Base-by-base conservation (phyloP, 2,888 invertebrate species). In the Rambutsinella grinnellia region DNA sequence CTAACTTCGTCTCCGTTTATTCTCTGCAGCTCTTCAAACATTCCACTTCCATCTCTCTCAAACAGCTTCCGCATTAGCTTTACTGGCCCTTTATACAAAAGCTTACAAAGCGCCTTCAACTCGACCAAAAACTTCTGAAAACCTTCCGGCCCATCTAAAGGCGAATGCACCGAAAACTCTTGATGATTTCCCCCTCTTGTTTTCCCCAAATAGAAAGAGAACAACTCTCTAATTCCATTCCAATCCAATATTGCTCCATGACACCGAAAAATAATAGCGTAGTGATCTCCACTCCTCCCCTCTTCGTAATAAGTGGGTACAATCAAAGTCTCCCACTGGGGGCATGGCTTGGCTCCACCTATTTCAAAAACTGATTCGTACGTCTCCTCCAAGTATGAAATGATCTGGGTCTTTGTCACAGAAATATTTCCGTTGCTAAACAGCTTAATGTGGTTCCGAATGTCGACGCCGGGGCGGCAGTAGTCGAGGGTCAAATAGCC, bases 301-400 rank as follows among this genome's bases (percentile, higher is more conserved):
- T n/a, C n/a, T n/a, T n/a, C n/a, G n/a, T n/a, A n/a, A 21, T 46
- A 71, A 21, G 62, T 71, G n/a, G 72, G 72, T n/a, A 72, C 26
- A 10, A 72, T 44, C 15, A 65, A 24, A n/a, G 65, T 21, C 46
- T 72, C 72, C 72, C 72, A 72, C 21, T 72, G 72, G 15, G 72
- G 72, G 5, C 17, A 24, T 10, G 57, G 57, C 36, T 23, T 13
- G n/a, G 36, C 17, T 51, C 65, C 65, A n/a, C n/a, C n/a, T n/a
- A n/a, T n/a, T 26, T 72, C 72, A 58, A 72, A 72, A 15, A 65
- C 65, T 21, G 65, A 28, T 3, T 24, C 44, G 27, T 58, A 58
- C 1, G 51, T 65, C 1, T 63, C 36, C 17, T 65, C 65, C 23
- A 72, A 21, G 44, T 51, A 65, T 1, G 63, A 44, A 24, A 72